Percentiles rank a stretch among this genome's conserved stretches.
Conservation (phyloP, 2,888 invertebrate species). For the Trilocha varians region DNA sequence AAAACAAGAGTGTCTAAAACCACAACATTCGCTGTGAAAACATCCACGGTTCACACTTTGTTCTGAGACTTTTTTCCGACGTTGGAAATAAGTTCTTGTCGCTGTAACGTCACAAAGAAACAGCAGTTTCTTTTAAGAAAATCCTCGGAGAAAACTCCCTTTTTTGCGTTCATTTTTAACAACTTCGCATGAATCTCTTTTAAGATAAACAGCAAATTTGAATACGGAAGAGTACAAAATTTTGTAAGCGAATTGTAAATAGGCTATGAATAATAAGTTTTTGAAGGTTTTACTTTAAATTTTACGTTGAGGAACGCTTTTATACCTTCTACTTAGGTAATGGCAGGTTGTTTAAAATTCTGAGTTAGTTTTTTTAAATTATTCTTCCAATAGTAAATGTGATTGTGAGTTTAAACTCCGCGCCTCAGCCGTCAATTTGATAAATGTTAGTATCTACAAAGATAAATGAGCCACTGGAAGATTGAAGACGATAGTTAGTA, state of each 20-base stretch:
- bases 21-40: constrained; percentile 2
- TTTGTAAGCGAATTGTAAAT: neutral
- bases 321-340: neutral
- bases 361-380: too few species aligned
- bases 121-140: constrained; percentile 5
- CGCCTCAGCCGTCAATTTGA: too few species aligned
- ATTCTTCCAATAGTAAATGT: too few species aligned
- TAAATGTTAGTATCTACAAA: too few species aligned
- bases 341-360: too few species aligned
- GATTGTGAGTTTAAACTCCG: too few species aligned
- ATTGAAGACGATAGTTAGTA: too few species aligned
- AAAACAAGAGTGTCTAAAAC: neutral
- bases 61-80: constrained; percentile 12
- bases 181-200: neutral
- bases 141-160: neutral
- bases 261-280: neutral
- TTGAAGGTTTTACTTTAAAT: neutral
- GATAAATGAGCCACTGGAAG: too few species aligned
- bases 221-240: neutral
- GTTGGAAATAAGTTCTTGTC: constrained; percentile 17
- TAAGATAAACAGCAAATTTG: neutral
- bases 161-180: neutral
- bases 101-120: constrained; percentile 17
- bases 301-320: neutral
- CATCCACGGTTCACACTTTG: neutral